Evolutionary conservation across 37 sponge, comb jelly and placozoan species (phyloP).

Genomic region (Trichoplax adhaerens): DNA sequence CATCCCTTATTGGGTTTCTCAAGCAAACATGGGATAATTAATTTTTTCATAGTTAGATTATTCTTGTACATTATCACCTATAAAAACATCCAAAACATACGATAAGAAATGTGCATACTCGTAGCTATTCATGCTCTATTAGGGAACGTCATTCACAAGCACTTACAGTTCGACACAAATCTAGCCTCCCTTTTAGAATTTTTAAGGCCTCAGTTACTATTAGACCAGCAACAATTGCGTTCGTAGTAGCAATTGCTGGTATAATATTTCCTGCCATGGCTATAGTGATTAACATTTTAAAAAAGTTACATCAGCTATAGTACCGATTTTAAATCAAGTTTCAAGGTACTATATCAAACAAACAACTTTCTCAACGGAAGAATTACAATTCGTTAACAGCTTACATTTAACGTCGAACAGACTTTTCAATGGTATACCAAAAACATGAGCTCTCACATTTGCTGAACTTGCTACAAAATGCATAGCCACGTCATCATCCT

Average conservation of each 20-base stretch:
- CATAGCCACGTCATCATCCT: slow-evolving; percentile 64
- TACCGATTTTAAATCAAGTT: too few relatives aligned
- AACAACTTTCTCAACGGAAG: too few relatives aligned
- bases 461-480: slow-evolving; percentile 90
- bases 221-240: slow-evolving; percentile 91
- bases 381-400: not conserved
- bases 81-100: not conserved
- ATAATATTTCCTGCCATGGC: slow-evolving; percentile 99
- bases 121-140: not conserved
- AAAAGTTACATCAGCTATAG: too few relatives aligned
- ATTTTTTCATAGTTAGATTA: slow-evolving; percentile 51
- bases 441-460: slow-evolving; percentile 58
- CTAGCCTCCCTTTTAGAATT: slow-evolving; percentile 41
- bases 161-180: slow-evolving; percentile 57
- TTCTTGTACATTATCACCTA: slow-evolving; percentile 60
- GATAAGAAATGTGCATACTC: not conserved
- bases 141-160: not conserved
- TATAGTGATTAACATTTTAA: not conserved
- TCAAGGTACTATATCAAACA: too few relatives aligned
- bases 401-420: slow-evolving; percentile 88
- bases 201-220: slow-evolving; percentile 91
- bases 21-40: slow-evolving; percentile 55
- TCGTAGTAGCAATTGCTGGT: slow-evolving; percentile 96
- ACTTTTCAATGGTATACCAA: slow-evolving; percentile 51
- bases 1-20: slow-evolving; percentile 69